Evolutionary conservation across 1,140 invertebrate species (phyloP).

Genomic region (Heliconius eleuchia): DNA sequence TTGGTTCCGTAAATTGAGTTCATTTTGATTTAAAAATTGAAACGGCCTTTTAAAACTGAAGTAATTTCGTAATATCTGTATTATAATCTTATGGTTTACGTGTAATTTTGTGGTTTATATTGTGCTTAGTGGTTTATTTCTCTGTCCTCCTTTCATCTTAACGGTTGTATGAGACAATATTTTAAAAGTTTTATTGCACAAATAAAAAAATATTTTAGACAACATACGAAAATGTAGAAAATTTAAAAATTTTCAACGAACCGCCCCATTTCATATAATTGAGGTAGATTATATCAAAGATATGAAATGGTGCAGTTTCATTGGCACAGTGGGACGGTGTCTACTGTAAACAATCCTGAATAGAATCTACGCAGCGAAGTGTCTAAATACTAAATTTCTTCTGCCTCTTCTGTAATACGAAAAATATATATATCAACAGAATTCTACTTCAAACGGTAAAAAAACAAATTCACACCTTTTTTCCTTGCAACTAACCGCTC

Average conservation of each 20-base stretch:
- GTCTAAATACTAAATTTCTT: not conserved
- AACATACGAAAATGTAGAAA: too few relatives aligned
- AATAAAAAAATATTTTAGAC: too few relatives aligned
- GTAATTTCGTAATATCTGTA: not conserved
- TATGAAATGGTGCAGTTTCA: too few relatives aligned
- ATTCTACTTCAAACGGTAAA: not conserved
- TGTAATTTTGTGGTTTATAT: not conserved
- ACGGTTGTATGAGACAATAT: not conserved
- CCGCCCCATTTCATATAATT: too few relatives aligned
- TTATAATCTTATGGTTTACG: not conserved
- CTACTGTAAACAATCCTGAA: too few relatives aligned
- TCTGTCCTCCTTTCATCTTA: not conserved
- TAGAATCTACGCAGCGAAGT: not conserved
- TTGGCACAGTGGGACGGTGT: too few relatives aligned
- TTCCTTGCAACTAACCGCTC: slow-evolving; percentile 18
- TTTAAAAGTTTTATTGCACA: not conserved
- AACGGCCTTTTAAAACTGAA: slow-evolving; percentile 1
- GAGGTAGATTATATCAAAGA: too few relatives aligned
- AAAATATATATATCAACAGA: too few relatives aligned
- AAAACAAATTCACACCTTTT: slow-evolving; percentile 17
- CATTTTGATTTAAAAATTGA: slow-evolving; percentile 4
- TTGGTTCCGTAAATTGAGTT: not conserved
- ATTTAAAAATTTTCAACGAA: too few relatives aligned
- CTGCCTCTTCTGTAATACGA: too few relatives aligned
- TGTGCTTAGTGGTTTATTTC: not conserved